Evolutionary conservation across 2,113 vertebrate species (phyloP).

Genomic region (Romanogobio albipinnatus): DNA sequence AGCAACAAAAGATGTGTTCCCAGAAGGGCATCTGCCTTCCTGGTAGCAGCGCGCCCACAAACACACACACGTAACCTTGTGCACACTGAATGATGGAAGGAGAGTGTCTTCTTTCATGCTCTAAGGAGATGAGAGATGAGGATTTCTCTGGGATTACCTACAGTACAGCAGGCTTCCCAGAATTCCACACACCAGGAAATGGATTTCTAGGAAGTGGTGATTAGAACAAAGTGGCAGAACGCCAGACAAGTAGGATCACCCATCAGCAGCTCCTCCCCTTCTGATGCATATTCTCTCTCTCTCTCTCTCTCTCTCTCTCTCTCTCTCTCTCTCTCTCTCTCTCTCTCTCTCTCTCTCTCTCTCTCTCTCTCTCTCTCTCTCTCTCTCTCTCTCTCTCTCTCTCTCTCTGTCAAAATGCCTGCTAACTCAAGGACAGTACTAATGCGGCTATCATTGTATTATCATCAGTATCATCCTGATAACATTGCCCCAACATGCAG

Average conservation of each 20-base stretch:
- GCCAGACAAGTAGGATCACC: conserved; percentile 52
- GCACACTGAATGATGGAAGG: conserved; percentile 28
- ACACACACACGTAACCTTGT: conserved; percentile 5
- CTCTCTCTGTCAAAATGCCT: not conserved
- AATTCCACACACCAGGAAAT: conserved; percentile 58
- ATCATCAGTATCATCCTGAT: not conserved
- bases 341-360: not conserved
- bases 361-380: not conserved
- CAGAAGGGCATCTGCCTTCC: conserved; percentile 51
- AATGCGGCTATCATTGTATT: not conserved
- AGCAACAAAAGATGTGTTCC: conserved; percentile 40
- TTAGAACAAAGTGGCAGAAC: conserved; percentile 52
- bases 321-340: too few relatives aligned
- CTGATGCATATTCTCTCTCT: conserved; percentile 10
- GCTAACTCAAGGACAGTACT: not conserved
- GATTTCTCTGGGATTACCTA: conserved; percentile 61
- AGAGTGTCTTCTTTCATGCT: conserved; percentile 53
- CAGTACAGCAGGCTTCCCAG: conserved; percentile 53
- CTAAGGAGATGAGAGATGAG: conserved; percentile 52
- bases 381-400: not conserved
- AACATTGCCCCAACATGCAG: not conserved
- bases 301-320: not conserved
- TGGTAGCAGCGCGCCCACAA: conserved; percentile 18
- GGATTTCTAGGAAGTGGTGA: conserved; percentile 60
- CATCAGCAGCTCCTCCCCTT: conserved; percentile 33